A percentile compares a stretch with the other conserved stretches of the same genome.
phyloP scores from a whole-genome alignment of 2,888 invertebrate species.

The Proisotoma minuta region DNA sequence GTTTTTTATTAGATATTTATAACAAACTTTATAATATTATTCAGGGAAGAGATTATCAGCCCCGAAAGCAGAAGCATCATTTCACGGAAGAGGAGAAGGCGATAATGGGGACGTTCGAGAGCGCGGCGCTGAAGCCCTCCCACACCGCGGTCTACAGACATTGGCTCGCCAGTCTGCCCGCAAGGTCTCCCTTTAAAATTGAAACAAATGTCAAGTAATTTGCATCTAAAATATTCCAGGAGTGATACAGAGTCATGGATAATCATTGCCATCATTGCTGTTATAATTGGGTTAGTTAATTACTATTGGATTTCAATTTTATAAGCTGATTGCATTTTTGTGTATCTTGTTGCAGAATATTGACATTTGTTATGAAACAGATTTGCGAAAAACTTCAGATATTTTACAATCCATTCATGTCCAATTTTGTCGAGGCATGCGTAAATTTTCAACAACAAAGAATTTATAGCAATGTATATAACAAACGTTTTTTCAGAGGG shows the following conservation, averaged over 20 bases:
- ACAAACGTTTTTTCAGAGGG: slow-evolving; percentile 23
- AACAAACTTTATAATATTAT: not conserved
- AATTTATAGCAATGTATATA: not conserved
- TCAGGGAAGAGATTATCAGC: slow-evolving; percentile 16
- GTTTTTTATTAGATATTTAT: not conserved
- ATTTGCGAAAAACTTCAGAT: slow-evolving; percentile 31
- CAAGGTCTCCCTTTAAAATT: slow-evolving; percentile 1
- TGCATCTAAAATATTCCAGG: slow-evolving; percentile 9
- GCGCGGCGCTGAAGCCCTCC: slow-evolving; percentile 11
- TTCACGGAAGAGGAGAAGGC: slow-evolving; percentile 14
- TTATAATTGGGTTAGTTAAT: slow-evolving; percentile 50
- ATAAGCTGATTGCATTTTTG: no score
- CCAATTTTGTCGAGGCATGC: slow-evolving; percentile 30
- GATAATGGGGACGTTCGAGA: slow-evolving; percentile 15
- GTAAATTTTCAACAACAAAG: no score
- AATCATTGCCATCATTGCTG: slow-evolving; percentile 51
- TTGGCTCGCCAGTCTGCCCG: slow-evolving; percentile 11
- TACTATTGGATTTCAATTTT: no score
- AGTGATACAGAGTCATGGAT: slow-evolving; percentile 50
- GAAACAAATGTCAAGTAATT: not conserved
- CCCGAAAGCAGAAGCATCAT: slow-evolving; percentile 17
- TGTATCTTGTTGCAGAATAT: no score
- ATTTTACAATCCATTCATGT: slow-evolving; percentile 35
- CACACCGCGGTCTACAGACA: slow-evolving; percentile 17
- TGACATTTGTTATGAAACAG: slow-evolving; percentile 51